These are phyloP conservation scores for Protobothrops flavoviridis DNA, from an alignment of 2,113 vertebrate species.

Conservation along the genomic window DNA sequence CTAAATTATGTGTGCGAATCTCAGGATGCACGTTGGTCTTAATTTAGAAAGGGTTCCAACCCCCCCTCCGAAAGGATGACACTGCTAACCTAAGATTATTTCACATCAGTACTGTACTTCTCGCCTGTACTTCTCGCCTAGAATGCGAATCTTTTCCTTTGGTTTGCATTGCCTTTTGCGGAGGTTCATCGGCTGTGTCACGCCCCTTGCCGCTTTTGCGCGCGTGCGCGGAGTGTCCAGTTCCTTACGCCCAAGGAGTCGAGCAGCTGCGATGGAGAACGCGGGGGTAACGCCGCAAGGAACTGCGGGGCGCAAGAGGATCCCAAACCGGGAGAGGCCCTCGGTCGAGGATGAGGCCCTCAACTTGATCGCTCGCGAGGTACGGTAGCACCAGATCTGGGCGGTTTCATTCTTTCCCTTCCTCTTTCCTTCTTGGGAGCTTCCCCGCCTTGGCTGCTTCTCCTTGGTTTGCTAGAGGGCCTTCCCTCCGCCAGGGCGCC, in stretches of 20 bases:
- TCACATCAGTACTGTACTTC: background rate
- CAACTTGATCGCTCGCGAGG: conserved; percentile 81
- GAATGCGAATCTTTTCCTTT: background rate
- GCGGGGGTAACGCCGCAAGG: conserved; percentile 75
- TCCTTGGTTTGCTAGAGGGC: background rate
- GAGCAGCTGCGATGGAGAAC: background rate
- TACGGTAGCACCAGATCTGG: conserved; percentile 44
- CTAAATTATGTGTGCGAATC: background rate
- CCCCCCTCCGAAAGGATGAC: background rate
- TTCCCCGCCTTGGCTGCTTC: background rate
- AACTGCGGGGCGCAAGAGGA: conserved; percentile 74
- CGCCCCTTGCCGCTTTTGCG: background rate
- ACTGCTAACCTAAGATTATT: background rate
- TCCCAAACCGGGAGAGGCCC: conserved; percentile 74
- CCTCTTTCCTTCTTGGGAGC: background rate
- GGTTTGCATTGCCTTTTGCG: background rate
- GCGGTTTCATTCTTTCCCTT: background rate
- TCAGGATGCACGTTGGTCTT: background rate
- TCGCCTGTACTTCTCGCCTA: too few species aligned
- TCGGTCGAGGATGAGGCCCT: conserved; percentile 80
- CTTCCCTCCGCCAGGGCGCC: background rate
- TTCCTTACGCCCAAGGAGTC: background rate
- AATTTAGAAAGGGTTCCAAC: background rate
- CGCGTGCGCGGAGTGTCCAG: background rate
- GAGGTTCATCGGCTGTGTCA: background rate